phyloP scores from a whole-genome alignment of 2,888 invertebrate species.

The Plagodis pulveraria region DNA sequence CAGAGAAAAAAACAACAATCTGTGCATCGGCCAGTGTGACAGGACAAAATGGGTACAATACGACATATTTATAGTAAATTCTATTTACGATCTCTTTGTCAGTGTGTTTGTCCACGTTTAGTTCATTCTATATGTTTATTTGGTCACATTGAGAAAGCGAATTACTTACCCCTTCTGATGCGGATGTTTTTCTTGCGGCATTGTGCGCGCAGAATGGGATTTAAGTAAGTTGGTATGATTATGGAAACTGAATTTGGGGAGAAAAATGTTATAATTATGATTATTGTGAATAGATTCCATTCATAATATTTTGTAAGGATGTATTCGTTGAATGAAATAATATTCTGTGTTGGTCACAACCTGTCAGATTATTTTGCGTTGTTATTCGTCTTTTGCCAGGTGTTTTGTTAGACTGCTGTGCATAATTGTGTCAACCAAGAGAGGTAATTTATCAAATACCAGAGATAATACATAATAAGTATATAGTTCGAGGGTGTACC shows the following conservation, averaged over 20 bases:
- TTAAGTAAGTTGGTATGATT: slow-evolving; percentile 44
- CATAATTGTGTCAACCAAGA: no score
- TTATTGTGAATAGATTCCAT: slow-evolving; percentile 33
- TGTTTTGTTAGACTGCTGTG: neutral
- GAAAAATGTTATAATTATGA: slow-evolving; percentile 48
- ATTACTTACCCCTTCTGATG: slow-evolving; percentile 58
- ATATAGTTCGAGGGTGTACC: no score
- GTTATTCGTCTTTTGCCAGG: neutral
- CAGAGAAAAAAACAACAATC: slow-evolving; percentile 35
- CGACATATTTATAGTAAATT: slow-evolving; percentile 68
- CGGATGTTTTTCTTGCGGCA: slow-evolving; percentile 74
- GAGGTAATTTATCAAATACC: no score
- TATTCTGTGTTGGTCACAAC: slow-evolving; percentile 11
- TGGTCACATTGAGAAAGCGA: slow-evolving; percentile 69
- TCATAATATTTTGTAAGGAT: slow-evolving; percentile 28
- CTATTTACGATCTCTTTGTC: slow-evolving; percentile 58
- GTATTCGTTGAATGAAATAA: slow-evolving; percentile 4
- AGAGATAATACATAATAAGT: no score
- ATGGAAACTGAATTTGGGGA: slow-evolving; percentile 39
- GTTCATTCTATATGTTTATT: slow-evolving; percentile 57
- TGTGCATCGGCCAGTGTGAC: slow-evolving; percentile 45
- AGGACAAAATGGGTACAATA: slow-evolving; percentile 53
- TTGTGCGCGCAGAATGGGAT: slow-evolving; percentile 56
- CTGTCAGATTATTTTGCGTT: slow-evolving; percentile 1
- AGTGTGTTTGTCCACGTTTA: slow-evolving; percentile 76